A percentile compares a stretch with the other conserved stretches of the same genome.
phyloP scores from a whole-genome alignment of 2,888 invertebrate species.

The Rhogogaster chlorosoma region DNA sequence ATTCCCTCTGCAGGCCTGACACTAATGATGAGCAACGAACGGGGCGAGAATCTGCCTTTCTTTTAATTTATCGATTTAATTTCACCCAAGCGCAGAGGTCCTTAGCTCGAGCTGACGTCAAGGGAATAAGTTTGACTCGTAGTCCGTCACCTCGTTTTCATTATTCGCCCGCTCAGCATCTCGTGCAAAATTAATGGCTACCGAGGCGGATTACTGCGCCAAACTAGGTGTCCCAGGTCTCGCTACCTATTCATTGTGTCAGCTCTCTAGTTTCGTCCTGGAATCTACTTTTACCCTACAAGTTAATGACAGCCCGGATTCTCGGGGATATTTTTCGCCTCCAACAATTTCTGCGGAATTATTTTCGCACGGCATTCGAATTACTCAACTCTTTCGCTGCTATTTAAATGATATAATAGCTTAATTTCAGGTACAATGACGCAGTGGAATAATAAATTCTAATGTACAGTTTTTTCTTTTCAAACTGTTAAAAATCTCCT shows the following conservation, averaged over 20 bases:
- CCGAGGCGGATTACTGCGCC: not conserved
- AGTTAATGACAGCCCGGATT: not conserved
- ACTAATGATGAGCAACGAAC: conserved; percentile 14
- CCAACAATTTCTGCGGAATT: not conserved
- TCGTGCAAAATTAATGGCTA: conserved; percentile 32
- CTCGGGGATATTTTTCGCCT: not conserved
- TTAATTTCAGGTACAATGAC: not conserved
- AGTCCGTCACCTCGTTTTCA: conserved; percentile 48
- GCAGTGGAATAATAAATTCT: not conserved
- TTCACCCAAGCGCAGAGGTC: conserved; percentile 13
- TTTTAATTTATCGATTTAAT: conserved; percentile 47
- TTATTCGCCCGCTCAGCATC: conserved; percentile 41
- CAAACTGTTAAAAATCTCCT: not conserved
- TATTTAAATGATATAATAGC: not conserved
- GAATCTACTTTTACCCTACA: conserved; percentile 23
- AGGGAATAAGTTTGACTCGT: conserved; percentile 39
- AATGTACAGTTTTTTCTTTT: not conserved
- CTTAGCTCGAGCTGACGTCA: conserved; percentile 33
- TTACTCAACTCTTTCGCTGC: not conserved
- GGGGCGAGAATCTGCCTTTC: not conserved
- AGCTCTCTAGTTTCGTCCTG: not conserved
- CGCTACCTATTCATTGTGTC: conserved; percentile 13
- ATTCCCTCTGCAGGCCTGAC: not conserved
- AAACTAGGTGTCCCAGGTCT: conserved; percentile 24
- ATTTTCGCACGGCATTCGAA: not conserved